A percentile compares a stretch with the other conserved stretches of the same genome.
Conservation (phyloP, 2,888 invertebrate genomes). For the Yponomeuta plumbellus region DNA sequence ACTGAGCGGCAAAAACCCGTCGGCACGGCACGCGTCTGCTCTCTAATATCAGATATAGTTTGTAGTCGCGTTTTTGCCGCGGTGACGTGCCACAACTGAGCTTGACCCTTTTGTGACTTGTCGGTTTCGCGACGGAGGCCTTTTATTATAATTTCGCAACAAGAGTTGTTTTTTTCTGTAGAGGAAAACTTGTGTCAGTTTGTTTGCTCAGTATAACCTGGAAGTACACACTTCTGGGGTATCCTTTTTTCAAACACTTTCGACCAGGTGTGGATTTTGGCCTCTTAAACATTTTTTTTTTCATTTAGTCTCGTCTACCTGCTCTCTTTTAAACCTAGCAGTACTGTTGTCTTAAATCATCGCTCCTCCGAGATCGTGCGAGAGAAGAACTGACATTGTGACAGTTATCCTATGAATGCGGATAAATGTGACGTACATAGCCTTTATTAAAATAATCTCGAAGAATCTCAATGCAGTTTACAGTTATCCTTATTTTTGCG, state of each 20-base stretch:
- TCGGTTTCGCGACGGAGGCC: conserved; percentile 41
- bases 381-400: no score
- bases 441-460: no score
- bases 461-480: no score
- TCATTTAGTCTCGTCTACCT: no score
- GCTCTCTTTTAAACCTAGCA: neutral
- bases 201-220: no score
- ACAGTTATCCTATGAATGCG: no score
- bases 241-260: no score
- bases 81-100: conserved; percentile 52
- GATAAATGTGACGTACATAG: no score
- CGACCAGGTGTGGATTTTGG: no score
- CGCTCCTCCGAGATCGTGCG: neutral
- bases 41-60: conserved; percentile 74
- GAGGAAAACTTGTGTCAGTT: neutral
- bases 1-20: conserved; percentile 45
- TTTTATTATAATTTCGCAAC: conserved; percentile 21
- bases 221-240: neutral
- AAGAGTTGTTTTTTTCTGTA: neutral
- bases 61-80: conserved; percentile 62
- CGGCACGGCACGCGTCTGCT: conserved; percentile 67
- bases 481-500: no score
- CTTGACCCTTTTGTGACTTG: conserved; percentile 69
- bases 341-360: neutral
- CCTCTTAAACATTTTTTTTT: no score